Evolutionary conservation across 2,797 vertebrate species (phyloP).

Genomic region (Chrosomus eos): DNA sequence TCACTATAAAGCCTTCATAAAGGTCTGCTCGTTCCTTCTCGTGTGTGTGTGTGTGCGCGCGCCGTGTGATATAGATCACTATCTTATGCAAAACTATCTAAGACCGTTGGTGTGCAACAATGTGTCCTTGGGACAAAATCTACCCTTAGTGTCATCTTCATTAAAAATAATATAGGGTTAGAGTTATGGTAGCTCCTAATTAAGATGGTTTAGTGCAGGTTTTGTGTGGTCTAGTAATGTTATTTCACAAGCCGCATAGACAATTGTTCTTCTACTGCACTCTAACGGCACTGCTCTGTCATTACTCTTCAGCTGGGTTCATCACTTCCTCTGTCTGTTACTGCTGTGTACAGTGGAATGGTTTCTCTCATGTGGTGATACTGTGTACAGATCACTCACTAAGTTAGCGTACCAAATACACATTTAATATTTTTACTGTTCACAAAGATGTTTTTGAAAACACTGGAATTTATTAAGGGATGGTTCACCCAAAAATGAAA

Average conservation of each 20-base stretch:
- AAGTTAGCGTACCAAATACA: background rate
- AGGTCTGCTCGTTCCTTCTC: background rate
- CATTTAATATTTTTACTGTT: background rate
- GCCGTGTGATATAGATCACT: background rate
- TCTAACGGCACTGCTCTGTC: slow-evolving; percentile 33
- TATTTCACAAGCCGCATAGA: background rate
- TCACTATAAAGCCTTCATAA: slow-evolving; percentile 18
- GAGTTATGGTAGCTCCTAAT: background rate
- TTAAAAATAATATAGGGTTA: background rate
- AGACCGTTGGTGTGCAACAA: background rate
- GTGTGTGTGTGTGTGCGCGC: too few species aligned
- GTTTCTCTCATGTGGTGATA: slow-evolving; percentile 39
- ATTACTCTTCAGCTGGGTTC: background rate
- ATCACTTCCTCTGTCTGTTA: background rate
- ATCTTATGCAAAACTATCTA: background rate
- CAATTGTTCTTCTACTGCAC: slow-evolving; percentile 32
- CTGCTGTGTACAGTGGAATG: slow-evolving; percentile 43
- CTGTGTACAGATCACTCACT: background rate
- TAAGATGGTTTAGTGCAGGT: background rate
- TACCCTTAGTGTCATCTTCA: background rate
- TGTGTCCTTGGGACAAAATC: background rate
- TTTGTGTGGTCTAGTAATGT: slow-evolving; percentile 5
- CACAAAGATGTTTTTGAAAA: background rate
- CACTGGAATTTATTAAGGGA: background rate
- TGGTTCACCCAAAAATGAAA: background rate